These are phyloP conservation scores for Craterocephalus amniculus DNA, from an alignment of 2,797 vertebrate genomes.

Conservation along the genomic window DNA sequence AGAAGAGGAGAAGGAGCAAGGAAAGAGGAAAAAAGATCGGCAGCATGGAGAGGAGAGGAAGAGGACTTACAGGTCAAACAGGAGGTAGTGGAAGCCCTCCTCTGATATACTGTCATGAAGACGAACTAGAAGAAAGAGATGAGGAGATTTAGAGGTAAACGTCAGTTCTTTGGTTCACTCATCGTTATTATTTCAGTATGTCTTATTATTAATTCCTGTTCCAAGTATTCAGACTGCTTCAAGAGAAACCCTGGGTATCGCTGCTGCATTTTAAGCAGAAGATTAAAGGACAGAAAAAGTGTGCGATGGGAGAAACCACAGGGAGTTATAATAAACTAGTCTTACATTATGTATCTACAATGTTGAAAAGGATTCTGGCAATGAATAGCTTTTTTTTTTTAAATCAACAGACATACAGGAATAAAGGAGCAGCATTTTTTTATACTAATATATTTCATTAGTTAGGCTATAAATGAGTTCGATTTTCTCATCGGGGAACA, in stretches of 20 bases:
- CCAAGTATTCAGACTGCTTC: not conserved
- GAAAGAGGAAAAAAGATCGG: constrained; percentile 1
- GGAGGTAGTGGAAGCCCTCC: constrained; percentile 97
- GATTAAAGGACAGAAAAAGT: not conserved
- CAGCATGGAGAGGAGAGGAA: not conserved
- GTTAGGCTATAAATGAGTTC: not conserved
- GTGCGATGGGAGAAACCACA: constrained; percentile 23
- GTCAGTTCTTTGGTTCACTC: not conserved
- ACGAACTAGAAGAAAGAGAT: constrained; percentile 83
- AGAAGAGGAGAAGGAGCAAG: constrained; percentile 9
- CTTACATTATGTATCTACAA: constrained; percentile 18
- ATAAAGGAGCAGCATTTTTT: not conserved
- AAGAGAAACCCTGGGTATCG: not conserved
- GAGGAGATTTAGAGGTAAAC: constrained; percentile 35
- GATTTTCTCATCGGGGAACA: too few species aligned
- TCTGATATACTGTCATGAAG: constrained; percentile 99
- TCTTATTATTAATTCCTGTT: not conserved
- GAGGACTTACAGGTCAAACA: constrained; percentile 99
- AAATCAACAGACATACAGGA: constrained; percentile 12
- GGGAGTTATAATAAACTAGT: constrained; percentile 33
- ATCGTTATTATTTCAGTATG: not conserved
- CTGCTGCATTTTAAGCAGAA: constrained; percentile 28
- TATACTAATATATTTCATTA: not conserved
- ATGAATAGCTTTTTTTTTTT: not conserved
- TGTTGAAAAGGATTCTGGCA: not conserved